Conservation (phyloP, 2,888 invertebrate species). For the Dastarcus helophoroides region DNA sequence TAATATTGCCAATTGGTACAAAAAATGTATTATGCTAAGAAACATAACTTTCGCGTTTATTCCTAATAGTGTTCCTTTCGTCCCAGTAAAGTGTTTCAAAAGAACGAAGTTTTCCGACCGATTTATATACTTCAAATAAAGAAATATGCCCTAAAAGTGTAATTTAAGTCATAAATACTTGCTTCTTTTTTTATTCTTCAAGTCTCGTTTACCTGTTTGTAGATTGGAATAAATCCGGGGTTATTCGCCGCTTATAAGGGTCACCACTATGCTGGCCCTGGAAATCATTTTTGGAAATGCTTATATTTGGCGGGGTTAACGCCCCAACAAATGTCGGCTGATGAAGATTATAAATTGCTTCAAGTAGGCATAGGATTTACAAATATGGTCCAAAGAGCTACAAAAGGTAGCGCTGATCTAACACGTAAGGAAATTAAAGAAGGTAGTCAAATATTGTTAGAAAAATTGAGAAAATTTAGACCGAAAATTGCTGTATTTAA, state of each 20-base stretch:
- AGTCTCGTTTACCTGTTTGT: slow-evolving; percentile 33
- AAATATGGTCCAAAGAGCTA: slow-evolving; percentile 92
- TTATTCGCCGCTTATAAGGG: slow-evolving; percentile 95
- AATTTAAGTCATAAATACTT: too few species aligned
- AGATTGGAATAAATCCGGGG: slow-evolving; percentile 98
- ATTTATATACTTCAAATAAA: too few species aligned
- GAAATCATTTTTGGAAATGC: slow-evolving; percentile 99
- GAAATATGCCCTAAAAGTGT: too few species aligned
- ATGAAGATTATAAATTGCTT: slow-evolving; percentile 87
- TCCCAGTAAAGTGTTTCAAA: too few species aligned
- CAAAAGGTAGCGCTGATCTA: slow-evolving; percentile 91
- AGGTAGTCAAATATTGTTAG: slow-evolving; percentile 76
- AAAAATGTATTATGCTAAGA: too few species aligned
- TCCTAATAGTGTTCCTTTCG: too few species aligned
- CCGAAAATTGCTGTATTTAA: slow-evolving; percentile 97
- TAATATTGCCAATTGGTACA: too few species aligned
- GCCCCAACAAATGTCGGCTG: slow-evolving; percentile 89
- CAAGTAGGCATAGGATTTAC: slow-evolving; percentile 96
- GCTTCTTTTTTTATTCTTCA: too few species aligned
- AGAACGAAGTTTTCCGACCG: too few species aligned
- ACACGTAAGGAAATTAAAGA: slow-evolving; percentile 90
- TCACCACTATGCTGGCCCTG: slow-evolving; percentile 97
- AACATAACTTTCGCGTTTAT: too few species aligned
- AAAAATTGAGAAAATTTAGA: slow-evolving; percentile 82
- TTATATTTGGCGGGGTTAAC: slow-evolving; percentile 88